Evolutionary conservation across 2,888 invertebrate genomes (phyloP).

Genomic region (Orthosia gothica): DNA sequence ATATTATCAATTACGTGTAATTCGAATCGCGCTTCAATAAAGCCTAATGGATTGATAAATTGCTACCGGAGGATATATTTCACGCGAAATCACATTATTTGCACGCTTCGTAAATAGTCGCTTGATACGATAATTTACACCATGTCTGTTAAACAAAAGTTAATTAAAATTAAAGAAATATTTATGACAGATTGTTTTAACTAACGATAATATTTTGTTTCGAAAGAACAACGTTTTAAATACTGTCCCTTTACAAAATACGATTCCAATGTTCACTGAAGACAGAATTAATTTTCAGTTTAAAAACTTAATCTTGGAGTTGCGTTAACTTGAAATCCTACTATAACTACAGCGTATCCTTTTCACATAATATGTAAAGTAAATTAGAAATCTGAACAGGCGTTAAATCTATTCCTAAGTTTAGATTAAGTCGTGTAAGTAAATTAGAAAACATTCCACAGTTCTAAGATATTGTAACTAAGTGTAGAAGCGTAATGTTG

Average conservation of each 20-base stretch:
- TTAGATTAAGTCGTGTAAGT: background rate
- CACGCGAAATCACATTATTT: constrained; percentile 64
- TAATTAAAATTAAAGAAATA: constrained; percentile 49
- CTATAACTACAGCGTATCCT: constrained; percentile 3
- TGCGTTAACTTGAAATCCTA: constrained; percentile 7
- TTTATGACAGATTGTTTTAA: constrained; percentile 17
- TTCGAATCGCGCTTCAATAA: constrained; percentile 65
- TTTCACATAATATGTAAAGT: constrained; percentile 12
- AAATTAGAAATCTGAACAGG: constrained; percentile 39
- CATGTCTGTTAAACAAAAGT: constrained; percentile 35
- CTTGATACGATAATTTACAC: constrained; percentile 51
- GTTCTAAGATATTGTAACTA: constrained; percentile 18
- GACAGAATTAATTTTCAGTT: background rate
- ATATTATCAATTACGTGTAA: constrained; percentile 67
- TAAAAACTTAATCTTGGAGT: constrained; percentile 1
- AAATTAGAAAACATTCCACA: constrained; percentile 19
- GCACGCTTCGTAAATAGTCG: constrained; percentile 48
- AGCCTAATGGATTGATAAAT: constrained; percentile 70
- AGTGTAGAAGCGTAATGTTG: constrained; percentile 25
- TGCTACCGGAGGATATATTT: constrained; percentile 65
- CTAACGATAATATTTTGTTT: background rate
- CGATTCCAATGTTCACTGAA: background rate
- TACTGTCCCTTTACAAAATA: background rate
- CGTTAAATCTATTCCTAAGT: constrained; percentile 35
- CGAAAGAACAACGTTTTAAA: constrained; percentile 9